Conservation (phyloP, 2,113 vertebrate genomes). For the Illadopsis cleaveri region DNA sequence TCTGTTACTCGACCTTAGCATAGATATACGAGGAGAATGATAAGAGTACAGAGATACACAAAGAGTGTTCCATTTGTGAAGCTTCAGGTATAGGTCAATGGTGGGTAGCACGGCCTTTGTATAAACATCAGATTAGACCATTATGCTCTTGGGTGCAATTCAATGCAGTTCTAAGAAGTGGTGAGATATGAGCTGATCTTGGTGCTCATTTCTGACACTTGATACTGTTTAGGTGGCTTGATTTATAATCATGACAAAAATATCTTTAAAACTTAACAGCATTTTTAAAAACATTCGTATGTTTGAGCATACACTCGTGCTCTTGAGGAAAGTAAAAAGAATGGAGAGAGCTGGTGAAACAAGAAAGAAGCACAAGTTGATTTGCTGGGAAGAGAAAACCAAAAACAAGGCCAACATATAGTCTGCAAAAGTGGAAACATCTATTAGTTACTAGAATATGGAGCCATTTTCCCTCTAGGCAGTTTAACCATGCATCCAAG, state of each 20-base stretch:
- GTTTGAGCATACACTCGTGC: neutral
- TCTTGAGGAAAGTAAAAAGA: neutral
- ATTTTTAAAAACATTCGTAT: neutral
- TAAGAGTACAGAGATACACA: neutral
- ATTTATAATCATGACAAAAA: neutral
- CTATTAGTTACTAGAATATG: neutral
- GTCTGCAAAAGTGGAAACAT: neutral
- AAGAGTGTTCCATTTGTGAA: neutral
- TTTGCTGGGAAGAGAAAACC: neutral
- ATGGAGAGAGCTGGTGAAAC: fast-evolving
- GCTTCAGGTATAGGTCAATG: neutral
- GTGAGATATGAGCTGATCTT: neutral
- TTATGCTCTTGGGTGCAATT: neutral
- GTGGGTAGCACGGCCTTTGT: neutral
- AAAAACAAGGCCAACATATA: neutral
- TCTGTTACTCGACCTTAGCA: neutral
- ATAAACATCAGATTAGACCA: neutral
- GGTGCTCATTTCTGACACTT: neutral
- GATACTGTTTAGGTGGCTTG: neutral
- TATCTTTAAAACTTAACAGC: neutral
- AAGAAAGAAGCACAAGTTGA: neutral
- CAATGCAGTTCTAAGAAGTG: neutral
- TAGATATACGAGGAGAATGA: fast-evolving
- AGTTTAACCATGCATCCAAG: neutral
- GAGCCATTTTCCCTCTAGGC: neutral